Conservation (phyloP, 2,113 vertebrate genomes). For the Menidia beryllina region DNA sequence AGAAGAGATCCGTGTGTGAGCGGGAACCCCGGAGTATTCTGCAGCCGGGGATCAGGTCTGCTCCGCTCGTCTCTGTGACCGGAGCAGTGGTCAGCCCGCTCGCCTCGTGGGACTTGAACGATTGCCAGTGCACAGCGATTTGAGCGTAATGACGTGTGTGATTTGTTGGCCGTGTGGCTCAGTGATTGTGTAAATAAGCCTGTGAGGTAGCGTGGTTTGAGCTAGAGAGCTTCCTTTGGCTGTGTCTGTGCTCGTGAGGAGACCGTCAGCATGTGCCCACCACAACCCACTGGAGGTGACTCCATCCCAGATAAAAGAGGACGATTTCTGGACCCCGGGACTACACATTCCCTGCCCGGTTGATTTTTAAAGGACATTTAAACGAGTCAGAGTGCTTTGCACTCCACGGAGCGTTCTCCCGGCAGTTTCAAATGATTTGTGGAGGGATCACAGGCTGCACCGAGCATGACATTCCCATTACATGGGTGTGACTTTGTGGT, state of each 20-base stretch:
- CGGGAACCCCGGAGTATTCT: slow-evolving; percentile 29
- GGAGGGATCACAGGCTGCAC: slow-evolving; percentile 34
- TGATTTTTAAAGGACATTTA: slow-evolving; percentile 28
- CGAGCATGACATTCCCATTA: slow-evolving; percentile 65
- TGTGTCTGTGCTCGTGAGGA: slow-evolving; percentile 8
- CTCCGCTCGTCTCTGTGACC: slow-evolving; percentile 34
- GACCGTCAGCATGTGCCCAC: slow-evolving; percentile 8
- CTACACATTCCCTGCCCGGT: not conserved
- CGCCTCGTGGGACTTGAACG: slow-evolving; percentile 45
- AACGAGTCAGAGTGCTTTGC: slow-evolving; percentile 35
- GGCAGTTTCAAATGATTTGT: slow-evolving; percentile 52
- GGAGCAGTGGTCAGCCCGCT: slow-evolving; percentile 47
- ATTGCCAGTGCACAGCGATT: slow-evolving; percentile 43
- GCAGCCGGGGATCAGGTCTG: slow-evolving; percentile 30
- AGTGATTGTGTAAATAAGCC: slow-evolving; percentile 54
- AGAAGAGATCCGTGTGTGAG: slow-evolving; percentile 74
- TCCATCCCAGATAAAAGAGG: slow-evolving; percentile 3
- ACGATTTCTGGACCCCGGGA: slow-evolving; percentile 11
- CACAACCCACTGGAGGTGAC: not conserved
- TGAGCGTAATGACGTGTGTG: slow-evolving; percentile 58
- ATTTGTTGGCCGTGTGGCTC: slow-evolving; percentile 61
- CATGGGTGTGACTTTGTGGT: slow-evolving; percentile 55
- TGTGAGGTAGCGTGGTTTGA: slow-evolving; percentile 28
- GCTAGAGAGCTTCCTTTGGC: slow-evolving; percentile 5
- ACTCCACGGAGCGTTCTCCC: slow-evolving; percentile 28